Conservation (phyloP, 2,888 invertebrate species). For the Ectemnius lituratus region DNA sequence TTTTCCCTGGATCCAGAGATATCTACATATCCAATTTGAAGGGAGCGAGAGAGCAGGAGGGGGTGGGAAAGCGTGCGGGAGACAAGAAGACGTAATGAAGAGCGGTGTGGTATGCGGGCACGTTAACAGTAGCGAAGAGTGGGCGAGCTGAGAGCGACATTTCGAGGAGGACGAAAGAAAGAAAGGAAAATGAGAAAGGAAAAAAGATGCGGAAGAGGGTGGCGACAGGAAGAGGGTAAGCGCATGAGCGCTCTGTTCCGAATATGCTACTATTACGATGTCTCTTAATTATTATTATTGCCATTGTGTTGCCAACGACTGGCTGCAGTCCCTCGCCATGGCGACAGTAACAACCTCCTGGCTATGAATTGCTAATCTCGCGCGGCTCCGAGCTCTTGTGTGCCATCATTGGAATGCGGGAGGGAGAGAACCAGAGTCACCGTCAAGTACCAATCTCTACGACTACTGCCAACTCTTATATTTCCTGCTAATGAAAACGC, state of each 20-base stretch:
- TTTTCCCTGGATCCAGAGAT: too few relatives aligned
- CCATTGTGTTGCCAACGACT: slow-evolving; percentile 71
- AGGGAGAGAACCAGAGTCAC: slow-evolving; percentile 14
- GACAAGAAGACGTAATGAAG: slow-evolving; percentile 27
- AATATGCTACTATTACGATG: slow-evolving; percentile 75
- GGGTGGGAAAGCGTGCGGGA: slow-evolving; percentile 46
- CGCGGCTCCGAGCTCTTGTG: slow-evolving; percentile 59
- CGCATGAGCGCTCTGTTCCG: slow-evolving; percentile 45
- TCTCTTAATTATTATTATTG: slow-evolving; percentile 78
- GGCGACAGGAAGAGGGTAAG: slow-evolving; percentile 44
- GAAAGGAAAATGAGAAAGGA: slow-evolving; percentile 5
- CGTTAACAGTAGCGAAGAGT: not conserved
- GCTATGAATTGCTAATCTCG: slow-evolving; percentile 77
- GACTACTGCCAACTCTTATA: slow-evolving; percentile 55
- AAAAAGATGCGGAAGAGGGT: slow-evolving; percentile 22
- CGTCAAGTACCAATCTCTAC: slow-evolving; percentile 34
- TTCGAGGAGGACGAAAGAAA: slow-evolving; percentile 27
- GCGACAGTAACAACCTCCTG: slow-evolving; percentile 73
- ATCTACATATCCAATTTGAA: too few relatives aligned
- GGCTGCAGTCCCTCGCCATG: slow-evolving; percentile 66
- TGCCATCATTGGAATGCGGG: slow-evolving; percentile 32
- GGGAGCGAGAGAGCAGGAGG: not conserved
- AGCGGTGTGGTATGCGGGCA: not conserved
- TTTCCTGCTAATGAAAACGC: slow-evolving; percentile 57
- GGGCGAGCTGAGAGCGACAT: slow-evolving; percentile 3